These are phyloP conservation scores for Musca domestica DNA, from an alignment of 1,140 invertebrate species.

Conservation along the genomic window DNA sequence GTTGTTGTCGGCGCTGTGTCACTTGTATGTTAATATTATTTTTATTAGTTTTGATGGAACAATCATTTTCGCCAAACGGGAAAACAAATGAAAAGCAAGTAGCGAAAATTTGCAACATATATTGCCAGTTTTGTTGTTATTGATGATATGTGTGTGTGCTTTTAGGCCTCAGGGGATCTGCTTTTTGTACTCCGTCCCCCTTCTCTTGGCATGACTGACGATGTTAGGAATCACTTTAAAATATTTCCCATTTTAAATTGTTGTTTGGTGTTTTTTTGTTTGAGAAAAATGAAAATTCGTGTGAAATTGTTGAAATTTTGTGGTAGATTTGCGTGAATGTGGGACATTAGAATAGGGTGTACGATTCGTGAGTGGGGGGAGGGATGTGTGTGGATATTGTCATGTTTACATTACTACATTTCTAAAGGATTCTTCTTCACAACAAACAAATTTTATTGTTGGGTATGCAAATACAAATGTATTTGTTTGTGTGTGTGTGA, in stretches of 20 bases:
- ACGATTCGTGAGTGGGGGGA: background rate
- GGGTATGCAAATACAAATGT: too few relatives aligned
- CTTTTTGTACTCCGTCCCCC: background rate
- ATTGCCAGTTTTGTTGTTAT: slow-evolving; percentile 9
- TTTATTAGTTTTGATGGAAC: slow-evolving; percentile 1
- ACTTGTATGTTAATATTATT: slow-evolving; percentile 1
- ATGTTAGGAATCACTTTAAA: slow-evolving; percentile 4
- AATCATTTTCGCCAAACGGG: background rate
- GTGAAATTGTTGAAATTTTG: slow-evolving; percentile 50
- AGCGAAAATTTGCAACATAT: slow-evolving; percentile 14
- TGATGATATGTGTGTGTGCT: too few relatives aligned
- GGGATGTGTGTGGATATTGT: background rate
- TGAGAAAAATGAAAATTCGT: slow-evolving; percentile 51
- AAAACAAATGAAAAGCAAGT: too few relatives aligned
- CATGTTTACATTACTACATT: background rate
- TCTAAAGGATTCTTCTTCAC: too few relatives aligned
- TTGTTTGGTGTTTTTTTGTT: slow-evolving; percentile 10
- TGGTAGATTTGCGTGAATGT: slow-evolving; percentile 39
- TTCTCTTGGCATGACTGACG: background rate
- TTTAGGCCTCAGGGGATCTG: background rate
- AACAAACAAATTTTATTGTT: too few relatives aligned
- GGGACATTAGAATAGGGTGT: slow-evolving; percentile 26
- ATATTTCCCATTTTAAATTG: slow-evolving; percentile 1
- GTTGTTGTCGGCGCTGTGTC: background rate
- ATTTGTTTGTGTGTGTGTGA: background rate